Base-by-base conservation (phyloP, 2,797 vertebrate genomes). In the Notamacropus eugenii region DNA sequence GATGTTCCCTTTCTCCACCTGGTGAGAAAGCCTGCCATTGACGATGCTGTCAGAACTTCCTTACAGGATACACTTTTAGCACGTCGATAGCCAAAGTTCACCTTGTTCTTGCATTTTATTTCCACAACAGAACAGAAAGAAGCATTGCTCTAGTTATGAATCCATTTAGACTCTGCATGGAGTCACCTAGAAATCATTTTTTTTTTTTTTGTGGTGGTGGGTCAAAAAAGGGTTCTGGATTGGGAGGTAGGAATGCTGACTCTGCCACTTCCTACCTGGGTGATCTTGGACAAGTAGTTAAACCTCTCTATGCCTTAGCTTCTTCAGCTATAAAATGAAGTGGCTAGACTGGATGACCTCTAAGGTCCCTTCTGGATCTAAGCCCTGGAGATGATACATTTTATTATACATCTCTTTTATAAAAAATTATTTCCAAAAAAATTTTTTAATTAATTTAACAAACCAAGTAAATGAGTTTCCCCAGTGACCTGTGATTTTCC, bases 181-280 rank as follows among this genome's bases (percentile, higher is more conserved):
- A 97, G 96, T 97, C 98, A 98, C 96, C 97, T 96, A 97, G 97
- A 98, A 98, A 98, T 97, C 97, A 95, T 98, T 98, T 98, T 96
- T 98, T 97, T 97, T 96, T 96, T 98, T 97, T 97, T 46, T 96
- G 96, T 93, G 50, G 92, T 97, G 96, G 24, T 46, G 10, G 24
- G 40, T 27, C 8, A 50, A 27, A 87, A 87, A 82, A 46, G 8
- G 40, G 40, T 27, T 10, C 24, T 87, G 40, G 74, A 11, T 87
- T 87, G 50, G 40, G 24, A 87, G 74, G 46, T 87, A 50, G 9
- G 27, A 24, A 3, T 87, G 22, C 24, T 87, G 74, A 24, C 24
- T 87, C 74, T 27, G 40, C 10, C 74, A 27, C 40, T 87, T 87
- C 24, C 3, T 87, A 46, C 40, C 40, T 50, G 40, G 46, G 74